Evolutionary conservation across 2,888 invertebrate species (phyloP), one percentile per base, ranked within the genome.

Genomic region (Amorpha juglandis): DNA sequence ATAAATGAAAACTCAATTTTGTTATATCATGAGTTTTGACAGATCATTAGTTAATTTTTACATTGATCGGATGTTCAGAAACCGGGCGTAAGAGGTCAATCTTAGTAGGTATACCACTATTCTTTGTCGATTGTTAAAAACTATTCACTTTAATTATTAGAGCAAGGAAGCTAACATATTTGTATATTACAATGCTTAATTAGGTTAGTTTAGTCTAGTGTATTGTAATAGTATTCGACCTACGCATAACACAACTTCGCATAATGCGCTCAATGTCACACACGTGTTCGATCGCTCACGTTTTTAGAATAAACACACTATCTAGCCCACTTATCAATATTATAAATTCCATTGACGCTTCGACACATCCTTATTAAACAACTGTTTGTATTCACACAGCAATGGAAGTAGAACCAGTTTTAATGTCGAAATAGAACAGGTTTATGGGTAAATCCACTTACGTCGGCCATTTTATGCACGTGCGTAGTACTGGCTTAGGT

Each of bases 251-350:
- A 4, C 64, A 58, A 19, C 47, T 47, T 19, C 53, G 47, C 48
- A 27, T 12, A 62, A 65, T n/a, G 51, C 53, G 35, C 53, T 68
- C 66, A 74, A 72, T 69, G 68, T 19, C 74, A 68, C 64, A 38
- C 74, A 70, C 74, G 72, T 72, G 74, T 53, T 38, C 35, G 9
- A 14, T 47, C 21, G 47, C 69, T 69, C 72, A 64, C 48, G 47
- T 27, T 48, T 47, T 64, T 35, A 42, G 16, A 48, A 64, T 45
- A 16, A 48, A 27, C 33, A 53, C 53, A 19, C 16, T 55, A 35
- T 14, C 9, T 16, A 9, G 16, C 50, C 19, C 0, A 7, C 16
- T 21, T 11, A n/a, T 19, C 55, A 9, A 12, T 3, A 19, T 6
- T 3, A 48, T 19, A 16, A 9, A 53, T 64, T 63, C 48, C 58